Conservation (phyloP, 2,113 vertebrate genomes). For the Stegostoma tigrinum region DNA sequence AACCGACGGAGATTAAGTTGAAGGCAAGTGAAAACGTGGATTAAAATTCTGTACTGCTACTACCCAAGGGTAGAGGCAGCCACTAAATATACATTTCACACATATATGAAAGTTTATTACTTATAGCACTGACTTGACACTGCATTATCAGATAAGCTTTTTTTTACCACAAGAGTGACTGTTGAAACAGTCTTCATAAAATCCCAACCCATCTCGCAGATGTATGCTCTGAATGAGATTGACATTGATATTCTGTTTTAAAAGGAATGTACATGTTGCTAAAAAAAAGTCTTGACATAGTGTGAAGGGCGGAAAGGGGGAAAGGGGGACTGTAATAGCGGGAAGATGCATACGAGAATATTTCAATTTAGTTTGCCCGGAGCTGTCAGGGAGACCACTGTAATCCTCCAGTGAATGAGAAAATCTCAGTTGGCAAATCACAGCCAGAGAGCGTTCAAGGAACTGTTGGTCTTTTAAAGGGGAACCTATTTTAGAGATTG, state of each 20-base stretch:
- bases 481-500: background rate
- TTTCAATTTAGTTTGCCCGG: background rate
- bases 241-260: background rate
- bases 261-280: background rate
- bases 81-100: background rate
- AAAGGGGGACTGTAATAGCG: background rate
- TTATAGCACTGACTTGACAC: background rate
- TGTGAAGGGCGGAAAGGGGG: background rate
- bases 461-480: background rate
- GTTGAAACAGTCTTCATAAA: background rate
- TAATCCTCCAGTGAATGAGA: background rate
- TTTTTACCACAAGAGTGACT: background rate
- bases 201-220: background rate
- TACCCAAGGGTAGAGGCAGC: background rate
- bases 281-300: background rate
- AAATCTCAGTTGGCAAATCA: background rate
- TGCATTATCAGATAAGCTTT: background rate
- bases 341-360: background rate
- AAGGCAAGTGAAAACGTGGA: conserved; percentile 52
- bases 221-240: background rate
- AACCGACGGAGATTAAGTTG: conserved; percentile 51
- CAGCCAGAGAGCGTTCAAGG: background rate
- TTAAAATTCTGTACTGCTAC: background rate
- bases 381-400: background rate
- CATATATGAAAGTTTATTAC: background rate